These are phyloP conservation scores for Corythornis vintsioides DNA, from an alignment of 2,113 vertebrate genomes.

Conservation along the genomic window DNA sequence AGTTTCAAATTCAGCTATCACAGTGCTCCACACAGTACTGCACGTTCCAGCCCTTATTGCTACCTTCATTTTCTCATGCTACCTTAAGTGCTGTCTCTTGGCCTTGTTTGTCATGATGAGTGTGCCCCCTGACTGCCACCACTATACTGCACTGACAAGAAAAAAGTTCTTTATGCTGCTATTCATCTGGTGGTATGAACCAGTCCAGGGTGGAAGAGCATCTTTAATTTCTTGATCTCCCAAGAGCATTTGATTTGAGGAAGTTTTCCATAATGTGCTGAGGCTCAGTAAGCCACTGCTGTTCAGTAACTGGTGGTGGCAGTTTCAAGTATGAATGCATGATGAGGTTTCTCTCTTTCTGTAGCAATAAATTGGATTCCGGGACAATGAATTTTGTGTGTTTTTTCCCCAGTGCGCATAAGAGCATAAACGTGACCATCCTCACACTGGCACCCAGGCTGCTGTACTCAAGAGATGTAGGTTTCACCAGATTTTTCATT, in stretches of 20 bases:
- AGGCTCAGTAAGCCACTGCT: slow-evolving; percentile 12
- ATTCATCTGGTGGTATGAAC: neutral
- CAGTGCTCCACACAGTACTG: neutral
- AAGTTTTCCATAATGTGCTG: neutral
- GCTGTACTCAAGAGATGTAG: slow-evolving; percentile 19
- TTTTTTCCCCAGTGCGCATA: neutral
- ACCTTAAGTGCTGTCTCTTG: neutral
- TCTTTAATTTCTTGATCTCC: slow-evolving; percentile 42
- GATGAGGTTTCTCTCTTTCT: neutral
- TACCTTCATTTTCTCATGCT: neutral
- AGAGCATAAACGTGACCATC: neutral
- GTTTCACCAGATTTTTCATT: slow-evolving; percentile 77
- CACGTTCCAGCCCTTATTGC: neutral
- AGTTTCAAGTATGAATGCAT: neutral
- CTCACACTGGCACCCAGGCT: neutral
- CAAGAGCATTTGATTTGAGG: slow-evolving; percentile 19
- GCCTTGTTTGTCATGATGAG: neutral
- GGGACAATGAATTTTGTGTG: neutral
- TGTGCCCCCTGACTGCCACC: neutral
- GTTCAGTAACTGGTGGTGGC: neutral
- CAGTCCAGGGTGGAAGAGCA: neutral
- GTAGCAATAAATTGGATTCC: neutral
- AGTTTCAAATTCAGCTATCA: neutral
- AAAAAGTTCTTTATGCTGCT: neutral
- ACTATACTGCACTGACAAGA: neutral